These are phyloP conservation scores for Odocoileus virginianus DNA, from an alignment of 2,113 vertebrate genomes.

Conservation along the genomic window DNA sequence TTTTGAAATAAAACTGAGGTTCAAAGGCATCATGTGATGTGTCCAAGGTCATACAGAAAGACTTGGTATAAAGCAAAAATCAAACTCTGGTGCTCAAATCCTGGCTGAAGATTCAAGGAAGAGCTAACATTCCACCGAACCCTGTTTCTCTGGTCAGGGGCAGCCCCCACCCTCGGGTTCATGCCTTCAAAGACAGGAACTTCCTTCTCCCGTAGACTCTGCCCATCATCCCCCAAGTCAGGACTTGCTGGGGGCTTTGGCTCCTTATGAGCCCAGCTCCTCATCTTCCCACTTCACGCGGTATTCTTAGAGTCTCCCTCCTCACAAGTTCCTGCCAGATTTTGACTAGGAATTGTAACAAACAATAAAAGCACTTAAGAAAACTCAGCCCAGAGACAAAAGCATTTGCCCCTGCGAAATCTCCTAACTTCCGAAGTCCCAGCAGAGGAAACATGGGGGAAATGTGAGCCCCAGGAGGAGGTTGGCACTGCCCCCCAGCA, in stretches of 20 bases:
- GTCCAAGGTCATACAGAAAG: not conserved
- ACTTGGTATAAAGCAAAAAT: not conserved
- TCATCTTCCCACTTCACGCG: not conserved
- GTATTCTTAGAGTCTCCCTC: slow-evolving; percentile 36
- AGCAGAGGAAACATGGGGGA: slow-evolving; percentile 71
- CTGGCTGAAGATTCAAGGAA: not conserved
- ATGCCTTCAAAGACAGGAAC: too few species aligned
- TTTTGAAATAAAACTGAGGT: not conserved
- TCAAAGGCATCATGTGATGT: not conserved
- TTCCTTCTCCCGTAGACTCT: not conserved
- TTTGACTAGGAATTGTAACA: slow-evolving; percentile 29
- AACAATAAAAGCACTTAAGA: not conserved
- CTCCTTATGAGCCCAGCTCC: slow-evolving; percentile 37
- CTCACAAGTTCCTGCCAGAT: not conserved
- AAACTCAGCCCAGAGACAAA: slow-evolving; percentile 60
- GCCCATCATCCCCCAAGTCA: accelerated
- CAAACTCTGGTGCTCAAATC: not conserved
- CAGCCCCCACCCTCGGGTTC: not conserved
- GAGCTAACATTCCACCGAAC: not conserved
- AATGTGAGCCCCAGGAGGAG: not conserved
- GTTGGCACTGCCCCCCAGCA: not conserved
- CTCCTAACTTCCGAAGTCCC: slow-evolving; percentile 67
- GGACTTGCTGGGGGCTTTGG: not conserved
- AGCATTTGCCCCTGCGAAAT: slow-evolving; percentile 52
- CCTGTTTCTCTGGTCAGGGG: not conserved